Evolutionary conservation across 2,113 vertebrate genomes (phyloP), one percentile per base, ranked within the genome.

Genomic region (Struthio camelus): DNA sequence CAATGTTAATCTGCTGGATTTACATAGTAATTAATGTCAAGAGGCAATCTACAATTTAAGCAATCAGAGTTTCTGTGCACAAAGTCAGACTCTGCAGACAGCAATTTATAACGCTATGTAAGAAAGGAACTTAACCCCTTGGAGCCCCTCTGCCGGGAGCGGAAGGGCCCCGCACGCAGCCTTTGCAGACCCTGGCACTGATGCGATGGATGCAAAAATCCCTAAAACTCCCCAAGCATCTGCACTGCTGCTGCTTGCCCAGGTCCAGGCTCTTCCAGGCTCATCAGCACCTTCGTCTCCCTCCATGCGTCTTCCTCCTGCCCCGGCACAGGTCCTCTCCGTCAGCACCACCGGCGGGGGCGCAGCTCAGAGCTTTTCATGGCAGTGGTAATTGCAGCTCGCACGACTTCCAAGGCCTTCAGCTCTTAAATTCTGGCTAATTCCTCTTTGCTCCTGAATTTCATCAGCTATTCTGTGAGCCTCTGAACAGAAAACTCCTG

Each of bases 11-110:
- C 97, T 97, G 91, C 87, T 1, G n/a, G 95, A 95, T 97, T 97
- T 97, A 96, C 96, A 96, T 97, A 96, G 95, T 97, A 97, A 97
- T 97, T 97, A 97, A 97, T 97, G 97, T 97, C 97, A 97, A 97
- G 96, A 97, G 97, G 97, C 96, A 97, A 95, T 96, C 95, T 96
- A 91, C 81, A 44, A 65, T 80, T 93, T 53, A 87, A 96, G 97
- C 97, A 97, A 97, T 97, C 97, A 97, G 94, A 76, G 89, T 78
- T 95, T 61, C 61, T 71, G 59, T 62, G 87, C 96, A 71, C 64
- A 51, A 85, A 95, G 92, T 90, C 96, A 95, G 80, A 11, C 88
- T 91, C 58, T 1, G 7, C 91, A 92, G 88, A 46, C 92, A 69
- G 97, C 84, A 58, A 22, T 51, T 69, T 48, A 32, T 87, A 86